Percentiles rank a stretch among this genome's conserved stretches.
Evolutionary conservation across 2,888 invertebrate genomes (phyloP).

Genomic region (Pristionchus maxplancki): DNA sequence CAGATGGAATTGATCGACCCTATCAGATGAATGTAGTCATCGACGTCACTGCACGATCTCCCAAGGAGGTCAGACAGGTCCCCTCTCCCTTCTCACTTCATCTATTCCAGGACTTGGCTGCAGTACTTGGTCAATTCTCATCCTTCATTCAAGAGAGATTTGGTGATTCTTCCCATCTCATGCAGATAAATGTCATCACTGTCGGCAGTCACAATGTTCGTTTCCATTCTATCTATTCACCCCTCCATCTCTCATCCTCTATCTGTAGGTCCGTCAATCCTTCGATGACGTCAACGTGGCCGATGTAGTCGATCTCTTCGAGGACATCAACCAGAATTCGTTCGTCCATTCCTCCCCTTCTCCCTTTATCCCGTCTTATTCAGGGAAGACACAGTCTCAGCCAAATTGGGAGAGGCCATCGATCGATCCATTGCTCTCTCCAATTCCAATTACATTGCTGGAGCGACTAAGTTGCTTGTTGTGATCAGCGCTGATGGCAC

Average conservation of each 20-base stretch:
- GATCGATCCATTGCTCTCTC: conserved; percentile 67
- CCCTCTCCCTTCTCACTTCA: background rate
- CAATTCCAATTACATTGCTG: conserved; percentile 66
- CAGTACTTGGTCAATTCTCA: conserved; percentile 61
- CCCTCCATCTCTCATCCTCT: background rate
- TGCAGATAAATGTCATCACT: conserved; percentile 70
- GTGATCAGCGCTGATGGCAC: conserved; percentile 72
- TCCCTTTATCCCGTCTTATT: background rate
- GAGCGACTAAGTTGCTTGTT: conserved; percentile 66
- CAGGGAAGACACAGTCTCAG: conserved; percentile 68
- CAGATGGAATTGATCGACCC: conserved; percentile 70
- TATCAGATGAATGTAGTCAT: conserved; percentile 70
- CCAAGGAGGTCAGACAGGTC: conserved; percentile 54
- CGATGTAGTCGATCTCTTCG: conserved; percentile 40
- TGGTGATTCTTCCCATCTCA: conserved; percentile 56
- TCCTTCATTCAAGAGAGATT: conserved; percentile 67
- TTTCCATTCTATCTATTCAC: background rate
- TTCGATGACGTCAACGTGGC: conserved; percentile 46
- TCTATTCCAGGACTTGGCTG: conserved; percentile 63
- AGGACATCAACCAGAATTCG: conserved; percentile 47
- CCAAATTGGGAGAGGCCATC: conserved; percentile 69
- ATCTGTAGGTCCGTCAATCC: conserved; percentile 16
- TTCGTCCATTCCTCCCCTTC: background rate
- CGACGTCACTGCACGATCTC: conserved; percentile 68
- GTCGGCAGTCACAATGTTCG: conserved; percentile 69